Conservation (phyloP, 2,797 vertebrate species). For the Pseudochirops corinnae region DNA sequence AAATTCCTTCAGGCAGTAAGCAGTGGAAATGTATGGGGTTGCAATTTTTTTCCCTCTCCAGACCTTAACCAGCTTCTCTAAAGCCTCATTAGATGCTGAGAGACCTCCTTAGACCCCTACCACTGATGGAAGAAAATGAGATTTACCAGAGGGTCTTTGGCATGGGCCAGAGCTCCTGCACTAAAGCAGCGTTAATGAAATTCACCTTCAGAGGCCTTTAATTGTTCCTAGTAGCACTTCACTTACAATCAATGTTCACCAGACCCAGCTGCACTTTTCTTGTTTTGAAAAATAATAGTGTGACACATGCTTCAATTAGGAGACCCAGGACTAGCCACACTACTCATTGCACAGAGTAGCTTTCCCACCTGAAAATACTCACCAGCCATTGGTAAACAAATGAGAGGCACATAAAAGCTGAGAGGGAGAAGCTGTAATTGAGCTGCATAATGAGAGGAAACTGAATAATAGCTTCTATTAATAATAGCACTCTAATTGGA, state of each 20-base stretch:
- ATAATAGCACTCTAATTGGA: slow-evolving; percentile 77
- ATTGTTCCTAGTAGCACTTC: slow-evolving; percentile 68
- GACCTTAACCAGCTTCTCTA: slow-evolving; percentile 50
- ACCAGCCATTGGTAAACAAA: slow-evolving; percentile 63
- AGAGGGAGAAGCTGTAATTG: slow-evolving; percentile 68
- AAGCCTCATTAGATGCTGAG: slow-evolving; percentile 33
- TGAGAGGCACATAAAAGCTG: slow-evolving; percentile 43
- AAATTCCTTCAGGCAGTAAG: slow-evolving; percentile 27
- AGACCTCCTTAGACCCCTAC: slow-evolving; percentile 55
- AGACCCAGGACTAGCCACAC: slow-evolving; percentile 25
- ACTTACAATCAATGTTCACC: slow-evolving; percentile 63
- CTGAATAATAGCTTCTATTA: slow-evolving; percentile 70
- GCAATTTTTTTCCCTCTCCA: not conserved
- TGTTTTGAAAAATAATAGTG: slow-evolving; percentile 77
- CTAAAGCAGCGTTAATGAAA: slow-evolving; percentile 66
- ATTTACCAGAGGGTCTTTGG: slow-evolving; percentile 10
- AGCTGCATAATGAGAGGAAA: slow-evolving; percentile 69
- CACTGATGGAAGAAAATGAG: slow-evolving; percentile 57
- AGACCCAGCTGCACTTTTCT: slow-evolving; percentile 73
- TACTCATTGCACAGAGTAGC: slow-evolving; percentile 25
- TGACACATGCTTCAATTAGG: slow-evolving; percentile 62
- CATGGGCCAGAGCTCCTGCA: not conserved
- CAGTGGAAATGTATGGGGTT: not conserved
- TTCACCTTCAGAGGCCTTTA: slow-evolving; percentile 71
- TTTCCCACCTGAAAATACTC: slow-evolving; percentile 63